Evolutionary conservation across 2,113 vertebrate genomes (phyloP), one percentile per base, ranked within the genome.

Genomic region (Fregetta grallaria): DNA sequence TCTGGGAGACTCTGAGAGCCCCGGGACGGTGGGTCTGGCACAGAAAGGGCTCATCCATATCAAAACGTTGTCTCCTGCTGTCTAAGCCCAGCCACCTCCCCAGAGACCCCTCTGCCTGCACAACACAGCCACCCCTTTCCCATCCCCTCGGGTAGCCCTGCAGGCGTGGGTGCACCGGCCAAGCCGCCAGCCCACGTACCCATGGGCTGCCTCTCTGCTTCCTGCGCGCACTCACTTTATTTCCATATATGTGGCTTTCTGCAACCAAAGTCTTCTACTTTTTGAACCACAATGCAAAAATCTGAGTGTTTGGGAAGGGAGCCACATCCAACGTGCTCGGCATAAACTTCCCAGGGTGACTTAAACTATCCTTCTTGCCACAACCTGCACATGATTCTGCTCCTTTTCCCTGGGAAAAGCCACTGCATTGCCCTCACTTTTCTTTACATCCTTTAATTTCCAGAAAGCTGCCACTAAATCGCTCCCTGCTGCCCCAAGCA

Each of bases 361-460:
- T 73, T 52, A 14, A 71, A 40, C 20, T 18, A 14, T 29, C 49
- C 18, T 19, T 34, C 47, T 52, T n/a, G 45, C 40, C 75, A n/a
- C 34, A 44, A 20, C 6, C 11, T 1, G 0, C 36, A 6, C 3
- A 3, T 0, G 1, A 6, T 20, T 79, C 74, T 72, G 3, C 38
- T 58, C 8, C 13, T 45, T 62, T 67, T 68, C 32, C 50, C n/a
- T 36, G 8, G 52, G 62, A 61, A 71, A 62, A 79, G 47, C 23
- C 8, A 0, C 20, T 47, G 15, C 15, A 5, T 18, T 58, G 18
- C 36, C 40, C 18, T 70, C 29, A 36, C 20, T 40, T 23, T 38
- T 25, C n/a, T 74, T 38, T 32, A 14, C 12, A 32, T 18, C 53
- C 71, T 72, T 53, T 32, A 21, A 36, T n/a, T 52, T 53, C 45